Conservation (phyloP, 2,888 invertebrate genomes). For the Beris chalybata region DNA sequence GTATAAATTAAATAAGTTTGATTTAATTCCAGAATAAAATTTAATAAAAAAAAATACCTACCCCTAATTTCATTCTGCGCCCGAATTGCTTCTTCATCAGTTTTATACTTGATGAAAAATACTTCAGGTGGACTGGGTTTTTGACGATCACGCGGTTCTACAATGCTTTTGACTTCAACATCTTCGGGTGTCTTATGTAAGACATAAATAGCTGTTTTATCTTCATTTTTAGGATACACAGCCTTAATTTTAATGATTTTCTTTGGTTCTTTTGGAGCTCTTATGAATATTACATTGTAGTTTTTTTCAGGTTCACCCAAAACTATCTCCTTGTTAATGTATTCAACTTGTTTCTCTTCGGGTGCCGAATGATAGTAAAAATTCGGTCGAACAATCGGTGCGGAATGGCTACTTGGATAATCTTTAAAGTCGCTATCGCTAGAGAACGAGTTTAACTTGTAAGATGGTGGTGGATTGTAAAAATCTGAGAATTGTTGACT, state of each 20-base stretch:
- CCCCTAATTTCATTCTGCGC: slow-evolving; percentile 1
- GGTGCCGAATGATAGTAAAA: slow-evolving; percentile 18
- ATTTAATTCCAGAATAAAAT: neutral
- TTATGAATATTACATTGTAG: slow-evolving; percentile 17
- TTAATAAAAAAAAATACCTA: neutral
- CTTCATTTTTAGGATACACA: neutral
- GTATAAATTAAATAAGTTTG: neutral
- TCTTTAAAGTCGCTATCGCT: neutral
- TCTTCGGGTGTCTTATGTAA: slow-evolving; percentile 17
- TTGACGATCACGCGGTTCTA: neutral
- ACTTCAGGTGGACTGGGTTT: neutral
- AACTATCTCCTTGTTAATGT: neutral
- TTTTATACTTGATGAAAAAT: slow-evolving; percentile 9
- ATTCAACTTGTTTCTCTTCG: slow-evolving; percentile 7
- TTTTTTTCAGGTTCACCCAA: neutral
- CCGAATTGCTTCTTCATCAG: neutral
- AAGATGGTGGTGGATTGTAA: no score
- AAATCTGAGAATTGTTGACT: neutral
- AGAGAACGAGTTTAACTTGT: neutral
- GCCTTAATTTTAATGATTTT: neutral
- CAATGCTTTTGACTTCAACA: slow-evolving; percentile 9
- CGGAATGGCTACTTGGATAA: neutral
- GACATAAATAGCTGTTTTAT: slow-evolving; percentile 13
- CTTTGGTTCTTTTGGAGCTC: slow-evolving; percentile 3
- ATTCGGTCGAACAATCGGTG: neutral